Evolutionary conservation across 2,113 vertebrate species (phyloP), one percentile per base, ranked within the genome.

Genomic region (Poicephalus gulielmi): DNA sequence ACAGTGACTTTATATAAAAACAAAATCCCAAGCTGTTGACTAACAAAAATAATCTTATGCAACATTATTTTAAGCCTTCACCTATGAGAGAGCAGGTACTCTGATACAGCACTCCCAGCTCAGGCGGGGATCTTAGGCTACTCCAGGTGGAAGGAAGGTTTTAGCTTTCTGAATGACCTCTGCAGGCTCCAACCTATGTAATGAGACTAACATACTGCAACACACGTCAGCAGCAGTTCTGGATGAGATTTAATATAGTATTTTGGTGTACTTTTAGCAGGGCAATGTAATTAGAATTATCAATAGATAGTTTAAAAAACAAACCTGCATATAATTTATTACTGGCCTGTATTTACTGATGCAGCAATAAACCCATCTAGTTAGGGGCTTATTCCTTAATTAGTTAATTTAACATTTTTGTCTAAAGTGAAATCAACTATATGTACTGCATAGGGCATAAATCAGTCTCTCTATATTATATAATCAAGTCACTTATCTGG

Each of bases 301-400:
- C 94, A 63, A 55, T 68, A 87, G 92, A 88, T 95, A 94, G 93
- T 88, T 94, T 95, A 94, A 97, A 90, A 97, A 92, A 77, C 44
- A 41, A 94, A 78, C 88, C 89, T 96, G 93, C 93, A 96, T 85
- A 96, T 97, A 96, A 96, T 96, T 97, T 96, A 76, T 96, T 95
- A 96, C 88, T 86, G 78, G 75, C 49, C 88, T 73, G 66, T 95
- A 95, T 95, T 96, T 97, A 94, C 96, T 97, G 96, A 89, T 86
- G 94, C 87, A 97, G 82, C 87, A 94, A 95, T 57, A 96, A 97
- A 92, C 71, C 92, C 96, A 97, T 95, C 90, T 97, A 93, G 63
- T 95, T 87, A 90, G 88, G 87, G 84, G 74, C 71, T 92, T 93
- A 97, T 94, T 83, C 83, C 66, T 97, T 97, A 97, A 97, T 97